phyloP scores from a whole-genome alignment of 2,888 invertebrate species.

The Aquatica leii region DNA sequence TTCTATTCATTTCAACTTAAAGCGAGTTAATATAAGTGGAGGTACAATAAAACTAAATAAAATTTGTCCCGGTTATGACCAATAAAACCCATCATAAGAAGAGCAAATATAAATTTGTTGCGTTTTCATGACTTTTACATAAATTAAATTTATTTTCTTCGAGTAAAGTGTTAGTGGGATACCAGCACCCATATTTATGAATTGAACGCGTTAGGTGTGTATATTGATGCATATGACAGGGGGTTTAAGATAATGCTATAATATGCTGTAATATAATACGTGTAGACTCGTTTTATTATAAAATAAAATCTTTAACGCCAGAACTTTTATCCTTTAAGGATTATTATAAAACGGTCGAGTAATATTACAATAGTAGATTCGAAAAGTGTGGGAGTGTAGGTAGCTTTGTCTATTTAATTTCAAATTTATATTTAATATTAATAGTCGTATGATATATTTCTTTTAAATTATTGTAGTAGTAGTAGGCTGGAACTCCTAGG shows the following conservation, averaged over 20 bases:
- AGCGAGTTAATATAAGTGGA: constrained; percentile 15
- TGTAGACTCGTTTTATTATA: constrained; percentile 40
- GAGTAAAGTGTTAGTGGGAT: constrained; percentile 38
- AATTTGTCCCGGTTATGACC: constrained; percentile 46
- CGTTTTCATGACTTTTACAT: constrained; percentile 51
- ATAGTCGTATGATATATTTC: too few relatives aligned
- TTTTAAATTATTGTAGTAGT: too few relatives aligned
- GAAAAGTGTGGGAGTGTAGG: too few relatives aligned
- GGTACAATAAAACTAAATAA: constrained; percentile 19
- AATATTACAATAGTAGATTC: too few relatives aligned
- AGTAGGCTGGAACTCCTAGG: too few relatives aligned
- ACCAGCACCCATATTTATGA: constrained; percentile 41
- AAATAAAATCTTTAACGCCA: constrained; percentile 27
- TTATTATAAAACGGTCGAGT: background rate
- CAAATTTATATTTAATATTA: too few relatives aligned
- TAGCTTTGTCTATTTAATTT: too few relatives aligned
- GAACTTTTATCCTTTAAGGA: constrained; percentile 15
- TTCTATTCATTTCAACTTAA: background rate
- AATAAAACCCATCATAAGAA: constrained; percentile 47
- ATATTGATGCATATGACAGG: constrained; percentile 43
- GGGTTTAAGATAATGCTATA: constrained; percentile 41
- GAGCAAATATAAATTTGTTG: constrained; percentile 49
- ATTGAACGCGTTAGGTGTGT: constrained; percentile 39
- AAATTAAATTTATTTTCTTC: constrained; percentile 48
- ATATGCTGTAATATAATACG: constrained; percentile 40